Conservation (phyloP, 1,140 invertebrate genomes). For the Rhizoglyphus robini region DNA sequence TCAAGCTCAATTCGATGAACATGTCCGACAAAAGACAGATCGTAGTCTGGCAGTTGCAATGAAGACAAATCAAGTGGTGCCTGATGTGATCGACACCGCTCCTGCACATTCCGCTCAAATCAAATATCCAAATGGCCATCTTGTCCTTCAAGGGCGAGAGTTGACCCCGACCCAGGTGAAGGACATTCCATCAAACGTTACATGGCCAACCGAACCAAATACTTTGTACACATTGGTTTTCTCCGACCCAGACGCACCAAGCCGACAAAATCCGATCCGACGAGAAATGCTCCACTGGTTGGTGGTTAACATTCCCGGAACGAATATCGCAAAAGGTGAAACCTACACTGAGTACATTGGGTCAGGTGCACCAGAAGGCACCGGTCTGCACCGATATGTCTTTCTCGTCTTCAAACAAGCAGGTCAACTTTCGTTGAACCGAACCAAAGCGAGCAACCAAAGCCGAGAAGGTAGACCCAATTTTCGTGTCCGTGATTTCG, state of each 20-base stretch:
- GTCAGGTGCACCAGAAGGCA: conserved; percentile 26
- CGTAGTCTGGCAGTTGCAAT: too few relatives aligned
- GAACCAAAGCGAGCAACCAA: background rate
- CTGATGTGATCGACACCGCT: conserved; percentile 29
- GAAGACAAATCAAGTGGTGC: background rate
- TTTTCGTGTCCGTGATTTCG: background rate
- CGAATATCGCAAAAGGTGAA: conserved; percentile 29
- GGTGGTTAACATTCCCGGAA: conserved; percentile 33
- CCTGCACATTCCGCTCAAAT: background rate
- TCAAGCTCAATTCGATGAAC: too few relatives aligned
- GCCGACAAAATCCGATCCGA: conserved; percentile 26
- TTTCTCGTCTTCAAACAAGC: conserved; percentile 25
- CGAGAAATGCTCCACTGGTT: conserved; percentile 47
- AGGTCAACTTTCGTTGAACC: background rate
- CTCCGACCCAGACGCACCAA: conserved; percentile 40
- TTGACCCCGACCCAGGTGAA: conserved; percentile 1
- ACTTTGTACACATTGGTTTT: conserved; percentile 55
- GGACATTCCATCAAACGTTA: background rate
- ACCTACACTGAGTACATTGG: conserved; percentile 31
- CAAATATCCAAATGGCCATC: background rate
- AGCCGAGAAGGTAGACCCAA: background rate
- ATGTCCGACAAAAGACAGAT: too few relatives aligned
- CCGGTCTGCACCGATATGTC: conserved; percentile 27
- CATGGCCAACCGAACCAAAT: background rate
- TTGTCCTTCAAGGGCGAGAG: background rate